Base-by-base conservation (phyloP, 2,888 invertebrate genomes). In the Tenthredo mesomela region DNA sequence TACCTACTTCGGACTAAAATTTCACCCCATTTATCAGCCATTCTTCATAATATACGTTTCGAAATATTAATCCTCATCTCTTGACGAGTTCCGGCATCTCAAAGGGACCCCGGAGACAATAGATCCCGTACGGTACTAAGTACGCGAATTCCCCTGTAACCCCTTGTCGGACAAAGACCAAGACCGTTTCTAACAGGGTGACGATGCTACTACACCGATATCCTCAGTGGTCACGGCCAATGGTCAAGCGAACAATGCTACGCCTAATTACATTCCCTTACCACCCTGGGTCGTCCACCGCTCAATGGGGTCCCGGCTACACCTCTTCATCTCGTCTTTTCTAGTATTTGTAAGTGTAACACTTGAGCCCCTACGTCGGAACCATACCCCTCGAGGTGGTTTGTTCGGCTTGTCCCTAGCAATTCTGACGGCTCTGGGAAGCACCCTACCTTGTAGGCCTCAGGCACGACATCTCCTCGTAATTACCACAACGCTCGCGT, bases 231-330 rank as follows among this genome's bases (percentile, higher is more conserved):
- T 88, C 89, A 88, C 86, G 88, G 90, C 89, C 90, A 89, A 90
- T 89, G 90, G 90, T 89, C 88, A 89, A 86, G 88, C 87, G 87
- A 89, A 91, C 90, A 90, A 89, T 90, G 88, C 89, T 89, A 84
- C 86, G 88, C 89, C 89, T 90, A 90, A 91, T 91, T 91, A 90
- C 90, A 90, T 90, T 89, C 87, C 86, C 87, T 88, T 88, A 86
- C 88, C 86, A 86, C 85, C 15, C 71, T 9, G 33, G 77, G 50
- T 77, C 18, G 50, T 33, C 29, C 77, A 29, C 18, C 18, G 77
- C 77, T 75, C 54, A 77, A 50, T 77, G 77, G 47, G 77, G 61
- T 61, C 25, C 40, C 5, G 61, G 40, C 33, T 50, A 37, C 50
- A 37, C 50, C 80, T 61, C 80, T 80, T 80, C 80, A 40, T 80